Base-by-base conservation (phyloP, 2,113 vertebrate genomes). In the Etia nguti region DNA sequence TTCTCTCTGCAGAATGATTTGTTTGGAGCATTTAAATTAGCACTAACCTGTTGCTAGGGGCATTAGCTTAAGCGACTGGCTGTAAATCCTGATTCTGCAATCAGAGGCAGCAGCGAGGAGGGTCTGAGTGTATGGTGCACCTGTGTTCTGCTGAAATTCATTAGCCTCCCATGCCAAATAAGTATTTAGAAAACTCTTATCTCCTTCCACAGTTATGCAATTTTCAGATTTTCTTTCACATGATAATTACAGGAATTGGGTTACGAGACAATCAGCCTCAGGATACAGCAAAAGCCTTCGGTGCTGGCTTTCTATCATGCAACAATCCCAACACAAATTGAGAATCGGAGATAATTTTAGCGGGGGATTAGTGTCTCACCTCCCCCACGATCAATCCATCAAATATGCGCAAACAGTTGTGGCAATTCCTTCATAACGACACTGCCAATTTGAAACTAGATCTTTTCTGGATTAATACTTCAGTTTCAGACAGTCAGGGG, bases 151-250 rank as follows among this genome's bases (percentile, higher is more conserved):
- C 38, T 91, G 88, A 90, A 89, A 88, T 89, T 87, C 68, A 86
- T 75, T 85, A 81, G 59, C 84, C 43, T 81, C 70, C 59, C 73
- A 81, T 84, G 79, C 81, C 82, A 90, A 90, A 92, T 80, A 68
- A 55, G 59, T 83, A 62, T 83, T 92, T 93, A 70, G 43, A 89
- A 89, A 81, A 68, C 88, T 88, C 80, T 90, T 73, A 89, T 48
- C 20, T 13, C 60, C 70, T 86, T 81, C 82, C 68, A 80, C 4
- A 85, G 56, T 84, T 88, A 29, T 88, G 82, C 65, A 73, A 85
- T 92, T 94, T 89, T 87, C 62, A 85, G 70, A 59, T 93, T 89
- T 88, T 84, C 79, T 90, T 94, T 94, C 84, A 90, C 52, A 86
- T 90, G 88, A 89, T 93, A 91, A 94, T 94, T 88, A 81, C 81